Percentiles rank a stretch among this genome's conserved stretches.
These are phyloP conservation scores for Euphysa ruthae DNA, from an alignment of 30 jellyfish, hydroid and myxozoan genomes.

Conservation along the genomic window DNA sequence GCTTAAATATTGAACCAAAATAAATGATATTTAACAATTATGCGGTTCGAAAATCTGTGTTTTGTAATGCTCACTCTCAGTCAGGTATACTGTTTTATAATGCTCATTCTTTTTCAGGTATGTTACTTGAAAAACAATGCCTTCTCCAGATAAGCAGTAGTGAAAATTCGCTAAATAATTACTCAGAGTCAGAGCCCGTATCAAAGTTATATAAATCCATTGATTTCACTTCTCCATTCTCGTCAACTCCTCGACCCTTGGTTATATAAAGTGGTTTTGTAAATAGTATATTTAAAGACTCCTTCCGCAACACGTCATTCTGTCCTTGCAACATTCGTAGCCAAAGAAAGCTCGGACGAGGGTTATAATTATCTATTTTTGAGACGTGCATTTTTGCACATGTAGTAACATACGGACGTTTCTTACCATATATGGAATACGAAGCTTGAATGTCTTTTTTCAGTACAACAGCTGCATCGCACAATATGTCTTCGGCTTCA, in stretches of 20 bases:
- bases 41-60: too few relatives aligned
- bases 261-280: background rate
- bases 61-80: too few relatives aligned
- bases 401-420: slow-evolving; percentile 5
- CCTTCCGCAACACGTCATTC: background rate
- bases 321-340: background rate
- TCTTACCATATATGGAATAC: background rate
- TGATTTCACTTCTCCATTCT: background rate
- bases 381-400: background rate
- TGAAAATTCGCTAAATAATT: too few relatives aligned
- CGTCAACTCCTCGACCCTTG: background rate
- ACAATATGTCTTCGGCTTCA: slow-evolving; percentile 40
- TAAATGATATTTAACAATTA: too few relatives aligned
- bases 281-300: background rate
- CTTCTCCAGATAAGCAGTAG: too few relatives aligned
- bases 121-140: too few relatives aligned
- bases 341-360: background rate
- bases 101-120: too few relatives aligned
- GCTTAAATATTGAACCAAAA: too few relatives aligned
- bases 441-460: background rate
- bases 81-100: too few relatives aligned
- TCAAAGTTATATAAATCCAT: background rate
- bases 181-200: slow-evolving; percentile 14
- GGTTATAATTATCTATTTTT: slow-evolving; percentile 3
- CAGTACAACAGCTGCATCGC: slow-evolving; percentile 14